phyloP scores from a whole-genome alignment of 2,113 vertebrate genomes.

The Phylloscopus trochiloides region DNA sequence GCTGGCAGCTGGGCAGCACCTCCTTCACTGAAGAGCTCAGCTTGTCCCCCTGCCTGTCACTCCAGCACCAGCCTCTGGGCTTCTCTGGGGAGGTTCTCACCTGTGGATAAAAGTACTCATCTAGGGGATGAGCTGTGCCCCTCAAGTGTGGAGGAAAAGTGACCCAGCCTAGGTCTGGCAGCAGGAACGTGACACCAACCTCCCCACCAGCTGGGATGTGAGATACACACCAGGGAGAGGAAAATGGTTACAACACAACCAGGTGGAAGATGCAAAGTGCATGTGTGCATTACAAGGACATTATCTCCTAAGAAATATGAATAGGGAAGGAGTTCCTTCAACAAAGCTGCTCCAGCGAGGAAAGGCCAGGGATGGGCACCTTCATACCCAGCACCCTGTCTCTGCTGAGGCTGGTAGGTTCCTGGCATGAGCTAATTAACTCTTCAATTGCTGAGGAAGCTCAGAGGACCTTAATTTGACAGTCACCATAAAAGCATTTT shows the following conservation, averaged over 20 bases:
- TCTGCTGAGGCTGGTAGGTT: neutral
- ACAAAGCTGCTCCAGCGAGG: neutral
- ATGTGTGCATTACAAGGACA: neutral
- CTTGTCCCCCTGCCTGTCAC: neutral
- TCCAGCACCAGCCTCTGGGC: neutral
- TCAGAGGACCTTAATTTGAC: conserved; percentile 30
- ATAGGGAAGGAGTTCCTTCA: neutral
- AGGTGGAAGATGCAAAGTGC: accelerated
- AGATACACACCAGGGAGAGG: neutral
- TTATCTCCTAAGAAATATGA: neutral
- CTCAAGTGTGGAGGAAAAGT: accelerated
- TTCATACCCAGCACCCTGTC: neutral
- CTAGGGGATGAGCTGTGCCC: neutral
- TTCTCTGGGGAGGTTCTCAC: neutral
- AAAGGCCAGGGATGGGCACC: neutral
- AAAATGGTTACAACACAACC: neutral
- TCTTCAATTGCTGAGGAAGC: conserved; percentile 12
- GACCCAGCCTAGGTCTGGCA: accelerated
- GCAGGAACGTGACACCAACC: accelerated
- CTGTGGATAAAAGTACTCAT: accelerated
- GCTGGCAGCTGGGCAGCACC: neutral
- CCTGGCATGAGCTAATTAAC: conserved; percentile 4
- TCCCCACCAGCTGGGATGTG: accelerated
- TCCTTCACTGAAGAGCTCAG: neutral
- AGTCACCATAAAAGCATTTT: conserved; percentile 26